Evolutionary conservation across 2,797 vertebrate genomes (phyloP), one percentile per base, ranked within the genome.

Genomic region (Enteromius unitaeniatus): DNA sequence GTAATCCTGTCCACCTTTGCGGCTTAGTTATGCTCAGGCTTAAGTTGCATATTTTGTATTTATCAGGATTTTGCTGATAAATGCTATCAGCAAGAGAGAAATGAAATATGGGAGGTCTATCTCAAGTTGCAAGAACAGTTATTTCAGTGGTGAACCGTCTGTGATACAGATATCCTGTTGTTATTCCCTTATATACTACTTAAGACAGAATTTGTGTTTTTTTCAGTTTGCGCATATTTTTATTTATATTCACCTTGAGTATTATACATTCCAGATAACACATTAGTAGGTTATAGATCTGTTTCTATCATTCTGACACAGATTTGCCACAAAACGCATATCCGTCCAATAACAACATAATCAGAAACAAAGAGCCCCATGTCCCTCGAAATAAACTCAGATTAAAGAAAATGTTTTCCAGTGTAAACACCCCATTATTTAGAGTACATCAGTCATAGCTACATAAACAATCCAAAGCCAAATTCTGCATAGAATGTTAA

Each of bases 21-120:
- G 91, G 94, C 93, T 96, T 95, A 95, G 96, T 95, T 95, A 95
- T 96, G 96, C 96, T 96, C 93, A 92, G 96, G 96, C 95, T 99
- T 98, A 97, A 98, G 95, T 98, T 97, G 97, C 97, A 97, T 98
- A 97, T 98, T 99, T 96, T 92, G 93, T 95, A 95, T 93, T 96
- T 97, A 96, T 97, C 95, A 96, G 96, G 96, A 97, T 96, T 95
- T 96, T 94, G 97, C 95, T 99, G 98, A 99, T 98, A 96, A 97
- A 97, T 98, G 95, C 97, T 98, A 97, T 99, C 98, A 99, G 97
- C 97, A 0, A 93, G 96, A 92, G 91, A 95, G 95, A 97, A 99
- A 99, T 98, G 92, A 99, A 97, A 98, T 97, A 96, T 96, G 95
- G 95, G 93, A 84, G 86, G 94, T 96, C 96, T 92, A 93, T 93